Conservation (phyloP, 2,888 invertebrate genomes). For the Heliconius sara region DNA sequence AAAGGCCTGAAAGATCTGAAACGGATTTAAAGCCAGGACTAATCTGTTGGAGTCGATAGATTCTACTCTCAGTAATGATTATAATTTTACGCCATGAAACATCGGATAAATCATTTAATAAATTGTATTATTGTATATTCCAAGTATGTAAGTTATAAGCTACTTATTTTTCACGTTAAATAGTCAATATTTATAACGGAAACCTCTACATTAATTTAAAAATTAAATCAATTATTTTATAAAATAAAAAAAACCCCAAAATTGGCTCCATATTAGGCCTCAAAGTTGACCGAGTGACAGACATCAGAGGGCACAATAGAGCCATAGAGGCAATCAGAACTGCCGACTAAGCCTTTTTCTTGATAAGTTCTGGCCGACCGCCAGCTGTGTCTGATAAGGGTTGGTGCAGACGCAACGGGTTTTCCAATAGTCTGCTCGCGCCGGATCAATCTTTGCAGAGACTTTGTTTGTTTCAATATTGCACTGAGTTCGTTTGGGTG, state of each 20-base stretch:
- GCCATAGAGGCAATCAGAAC: constrained; percentile 65
- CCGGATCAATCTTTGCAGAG: constrained; percentile 30
- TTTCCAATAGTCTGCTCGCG: constrained; percentile 22
- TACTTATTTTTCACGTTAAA: too few species aligned
- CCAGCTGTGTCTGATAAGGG: constrained; percentile 55
- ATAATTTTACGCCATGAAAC: too few species aligned
- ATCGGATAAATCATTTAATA: too few species aligned
- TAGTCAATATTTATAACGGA: too few species aligned
- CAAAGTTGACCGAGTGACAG: constrained; percentile 32
- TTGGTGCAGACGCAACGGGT: constrained; percentile 36
- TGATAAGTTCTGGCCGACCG: constrained; percentile 62
- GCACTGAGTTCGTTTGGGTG: constrained; percentile 13
- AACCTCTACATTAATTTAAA: not conserved
- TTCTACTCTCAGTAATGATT: not conserved
- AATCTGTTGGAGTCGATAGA: not conserved
- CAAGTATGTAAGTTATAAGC: too few species aligned
- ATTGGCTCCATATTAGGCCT: not conserved
- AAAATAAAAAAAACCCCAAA: not conserved
- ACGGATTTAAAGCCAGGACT: not conserved
- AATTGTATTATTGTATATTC: too few species aligned
- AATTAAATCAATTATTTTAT: not conserved
- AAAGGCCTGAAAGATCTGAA: not conserved
- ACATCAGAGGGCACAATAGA: constrained; percentile 57
- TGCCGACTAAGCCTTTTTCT: constrained; percentile 59
- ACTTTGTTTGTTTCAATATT: constrained; percentile 16